phyloP scores from a whole-genome alignment of 2,113 vertebrate genomes.

The Cyanistes caeruleus region DNA sequence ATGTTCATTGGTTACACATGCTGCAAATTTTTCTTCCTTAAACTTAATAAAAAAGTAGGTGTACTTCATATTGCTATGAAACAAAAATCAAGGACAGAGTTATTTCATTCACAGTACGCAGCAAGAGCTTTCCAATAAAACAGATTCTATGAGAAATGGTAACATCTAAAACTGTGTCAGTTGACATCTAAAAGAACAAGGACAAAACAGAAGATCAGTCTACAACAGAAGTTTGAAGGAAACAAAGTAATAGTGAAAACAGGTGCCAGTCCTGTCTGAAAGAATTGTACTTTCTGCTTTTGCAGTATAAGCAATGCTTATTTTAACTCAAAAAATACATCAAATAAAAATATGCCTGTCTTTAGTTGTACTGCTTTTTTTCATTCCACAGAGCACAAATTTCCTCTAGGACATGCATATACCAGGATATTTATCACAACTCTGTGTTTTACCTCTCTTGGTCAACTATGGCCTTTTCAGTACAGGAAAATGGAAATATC shows the following conservation, averaged over 20 bases:
- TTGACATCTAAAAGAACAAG: not conserved
- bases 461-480: not conserved
- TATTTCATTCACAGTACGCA: not conserved
- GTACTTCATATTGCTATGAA: not conserved
- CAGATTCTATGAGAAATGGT: not conserved
- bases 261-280: not conserved
- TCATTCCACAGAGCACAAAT: not conserved
- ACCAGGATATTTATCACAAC: not conserved
- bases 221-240: not conserved
- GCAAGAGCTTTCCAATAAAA: not conserved
- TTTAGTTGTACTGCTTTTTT: not conserved
- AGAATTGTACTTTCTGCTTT: not conserved
- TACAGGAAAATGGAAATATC: not conserved
- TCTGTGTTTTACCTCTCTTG: not conserved
- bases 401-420: not conserved
- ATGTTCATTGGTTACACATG: not conserved
- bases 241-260: not conserved
- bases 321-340: not conserved
- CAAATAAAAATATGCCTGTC: not conserved
- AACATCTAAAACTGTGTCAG: not conserved
- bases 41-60: not conserved
- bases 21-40: not conserved
- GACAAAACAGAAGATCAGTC: not conserved
- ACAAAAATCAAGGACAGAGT: not conserved
- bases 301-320: not conserved